phyloP scores from a whole-genome alignment of 2,797 vertebrate species.

The Molossus molossus region DNA sequence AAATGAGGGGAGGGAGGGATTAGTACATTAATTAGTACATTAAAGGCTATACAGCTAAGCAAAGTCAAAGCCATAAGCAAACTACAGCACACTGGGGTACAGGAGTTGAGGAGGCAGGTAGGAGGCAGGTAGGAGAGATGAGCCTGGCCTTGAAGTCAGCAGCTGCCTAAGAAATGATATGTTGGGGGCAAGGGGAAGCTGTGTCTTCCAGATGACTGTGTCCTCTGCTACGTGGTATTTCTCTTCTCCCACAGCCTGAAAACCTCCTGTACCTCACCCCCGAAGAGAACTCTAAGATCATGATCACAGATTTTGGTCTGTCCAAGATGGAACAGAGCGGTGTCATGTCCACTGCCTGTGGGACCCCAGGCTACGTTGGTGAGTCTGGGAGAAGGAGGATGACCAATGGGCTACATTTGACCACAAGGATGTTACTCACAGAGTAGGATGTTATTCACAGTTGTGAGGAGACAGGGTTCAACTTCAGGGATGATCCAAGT shows the following conservation, averaged over 20 bases:
- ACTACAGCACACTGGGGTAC: not conserved
- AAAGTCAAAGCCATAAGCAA: not conserved
- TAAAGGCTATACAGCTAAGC: not conserved
- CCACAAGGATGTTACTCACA: not conserved
- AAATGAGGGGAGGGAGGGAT: too few species aligned
- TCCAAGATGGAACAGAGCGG: slow-evolving; percentile 96
- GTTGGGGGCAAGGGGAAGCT: not conserved
- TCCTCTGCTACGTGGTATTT: not conserved
- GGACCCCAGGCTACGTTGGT: slow-evolving; percentile 98
- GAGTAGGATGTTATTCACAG: not conserved
- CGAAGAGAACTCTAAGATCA: slow-evolving; percentile 97
- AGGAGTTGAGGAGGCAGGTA: not conserved
- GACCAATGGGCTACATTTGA: not conserved
- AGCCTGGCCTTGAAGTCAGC: not conserved
- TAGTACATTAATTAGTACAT: not conserved
- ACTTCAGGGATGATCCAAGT: not conserved
- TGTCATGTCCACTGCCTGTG: slow-evolving; percentile 97
- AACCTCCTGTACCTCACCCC: slow-evolving; percentile 96
- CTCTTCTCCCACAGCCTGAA: slow-evolving; percentile 92
- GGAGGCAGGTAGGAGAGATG: not conserved
- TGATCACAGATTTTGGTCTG: slow-evolving; percentile 98
- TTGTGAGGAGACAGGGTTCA: not conserved
- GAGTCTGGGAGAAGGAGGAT: slow-evolving; percentile 70
- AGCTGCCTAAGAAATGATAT: not conserved
- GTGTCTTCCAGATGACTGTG: not conserved